Base-by-base conservation (phyloP, 1,140 invertebrate genomes). In the Xylocopa sonorina region DNA sequence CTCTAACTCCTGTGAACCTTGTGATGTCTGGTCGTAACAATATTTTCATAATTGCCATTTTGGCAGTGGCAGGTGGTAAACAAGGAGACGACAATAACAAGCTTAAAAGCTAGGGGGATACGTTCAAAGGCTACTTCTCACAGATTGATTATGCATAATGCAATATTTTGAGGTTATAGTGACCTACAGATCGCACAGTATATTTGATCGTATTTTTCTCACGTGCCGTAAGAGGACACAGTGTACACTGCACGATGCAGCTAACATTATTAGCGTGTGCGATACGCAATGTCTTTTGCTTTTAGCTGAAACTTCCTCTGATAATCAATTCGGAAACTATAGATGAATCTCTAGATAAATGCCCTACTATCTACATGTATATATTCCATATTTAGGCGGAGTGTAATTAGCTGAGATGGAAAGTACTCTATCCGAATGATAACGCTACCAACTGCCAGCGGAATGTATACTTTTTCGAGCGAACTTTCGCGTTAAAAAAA, bases 41-140 rank as follows among this genome's bases (percentile, higher is more conserved):
- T 76, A 89, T 86, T 82, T 89, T 89, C 67, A 87, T 84, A 62
- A 89, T 89, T 75, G 88, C 79, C 88, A 90, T 90, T 81, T 10
- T 57, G 60, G 9, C 43, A 41, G 62, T 53, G 38, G 57, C 24
- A 60, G 29, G 24, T 18, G 32, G n/a, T n/a, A 27, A 62, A 32
- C 21, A n/a, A 55, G 5, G n/a, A 55, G 72, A 32, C 57, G 29
- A 16, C 43, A 27, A 71, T 57, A 77, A 55, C 71, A n/a, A n/a
- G n/a, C n/a, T n/a, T 79, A 63, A 81, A 81, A 51, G 14, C 24
- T 79, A 48, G 27, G 18, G 41, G 27, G 18, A 41, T 79, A 78
- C 21, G 55, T 58, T 84, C 72, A 63, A 66, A 53, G 9, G 63
- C 51, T 60, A 67, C 34, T 67, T 58, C 58, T 79, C 75, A 38